These are phyloP conservation scores for Emmelina monodactyla DNA, from an alignment of 2,888 invertebrate species.

Conservation along the genomic window DNA sequence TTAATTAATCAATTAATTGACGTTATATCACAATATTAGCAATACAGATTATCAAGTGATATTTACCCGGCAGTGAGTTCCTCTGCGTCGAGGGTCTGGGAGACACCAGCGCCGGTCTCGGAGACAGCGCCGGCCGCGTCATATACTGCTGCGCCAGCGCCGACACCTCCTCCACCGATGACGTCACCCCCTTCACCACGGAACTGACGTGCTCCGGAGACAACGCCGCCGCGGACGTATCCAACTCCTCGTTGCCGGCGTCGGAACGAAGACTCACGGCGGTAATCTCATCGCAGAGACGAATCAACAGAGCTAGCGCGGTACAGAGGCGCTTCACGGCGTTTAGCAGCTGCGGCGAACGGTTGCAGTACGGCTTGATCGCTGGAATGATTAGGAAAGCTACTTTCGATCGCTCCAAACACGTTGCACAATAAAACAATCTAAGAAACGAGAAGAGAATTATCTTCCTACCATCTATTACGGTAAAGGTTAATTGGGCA, in stretches of 20 bases:
- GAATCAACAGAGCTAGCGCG: conserved; percentile 85
- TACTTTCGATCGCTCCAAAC: not conserved
- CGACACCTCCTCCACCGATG: conserved; percentile 63
- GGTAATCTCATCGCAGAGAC: conserved; percentile 89
- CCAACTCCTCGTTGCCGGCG: conserved; percentile 39
- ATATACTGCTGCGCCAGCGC: conserved; percentile 85
- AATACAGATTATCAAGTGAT: too few species aligned
- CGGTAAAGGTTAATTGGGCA: too few species aligned
- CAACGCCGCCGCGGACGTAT: conserved; percentile 37
- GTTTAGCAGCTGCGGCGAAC: conserved; percentile 74
- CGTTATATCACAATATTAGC: not conserved
- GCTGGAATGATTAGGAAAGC: conserved; percentile 36
- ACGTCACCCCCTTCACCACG: conserved; percentile 45
- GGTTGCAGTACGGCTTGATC: conserved; percentile 56
- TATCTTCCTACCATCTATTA: too few species aligned
- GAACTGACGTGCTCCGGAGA: conserved; percentile 48
- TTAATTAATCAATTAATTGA: not conserved
- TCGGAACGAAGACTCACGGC: conserved; percentile 74
- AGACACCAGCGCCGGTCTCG: conserved; percentile 50
- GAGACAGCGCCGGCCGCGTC: conserved; percentile 62
- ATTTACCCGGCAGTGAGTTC: conserved; percentile 54
- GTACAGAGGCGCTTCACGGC: conserved; percentile 88
- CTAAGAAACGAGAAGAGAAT: too few species aligned
- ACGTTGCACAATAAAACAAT: too few species aligned
- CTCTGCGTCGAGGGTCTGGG: conserved; percentile 57